Conservation (phyloP, 2,113 vertebrate genomes). For the Pica pica region DNA sequence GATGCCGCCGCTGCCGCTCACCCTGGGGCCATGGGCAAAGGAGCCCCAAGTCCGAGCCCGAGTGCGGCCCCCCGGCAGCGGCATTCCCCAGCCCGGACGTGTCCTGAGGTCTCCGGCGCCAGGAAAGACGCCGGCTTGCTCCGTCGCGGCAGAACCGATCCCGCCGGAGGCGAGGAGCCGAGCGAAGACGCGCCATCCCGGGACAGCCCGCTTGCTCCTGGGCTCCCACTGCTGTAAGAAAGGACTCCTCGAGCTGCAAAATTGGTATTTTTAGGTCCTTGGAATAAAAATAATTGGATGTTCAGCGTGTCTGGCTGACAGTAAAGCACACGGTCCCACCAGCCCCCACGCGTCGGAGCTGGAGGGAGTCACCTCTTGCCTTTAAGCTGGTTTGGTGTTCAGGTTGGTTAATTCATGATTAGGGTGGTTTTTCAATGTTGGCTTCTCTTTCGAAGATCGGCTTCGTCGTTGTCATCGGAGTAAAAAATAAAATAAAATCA, state of each 20-base stretch:
- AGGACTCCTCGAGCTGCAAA: neutral
- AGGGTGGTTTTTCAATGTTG: neutral
- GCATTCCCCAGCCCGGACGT: neutral
- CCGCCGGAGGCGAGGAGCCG: neutral
- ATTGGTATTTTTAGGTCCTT: conserved; percentile 1
- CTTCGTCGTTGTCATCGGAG: conserved; percentile 26
- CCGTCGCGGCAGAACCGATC: neutral
- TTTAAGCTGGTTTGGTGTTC: conserved; percentile 33
- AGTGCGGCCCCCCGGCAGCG: neutral
- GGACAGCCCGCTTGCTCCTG: fast-evolving
- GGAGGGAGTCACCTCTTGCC: neutral
- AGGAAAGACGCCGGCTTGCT: neutral
- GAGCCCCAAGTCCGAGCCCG: neutral
- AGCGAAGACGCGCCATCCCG: fast-evolving
- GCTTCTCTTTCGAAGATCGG: neutral
- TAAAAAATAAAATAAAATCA: conserved; percentile 52
- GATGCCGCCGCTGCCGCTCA: neutral
- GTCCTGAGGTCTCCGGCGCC: conserved; percentile 47
- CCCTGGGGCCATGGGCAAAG: neutral
- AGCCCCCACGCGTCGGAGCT: neutral
- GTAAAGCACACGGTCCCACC: neutral
- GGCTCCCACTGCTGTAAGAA: neutral
- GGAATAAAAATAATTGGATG: neutral
- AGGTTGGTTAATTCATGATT: neutral
- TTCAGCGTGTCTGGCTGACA: neutral